Conservation (phyloP, 2,113 vertebrate genomes). For the human region GRCh38 chr12:115424001-115424500, state of each 20-base stretch:
- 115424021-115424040: not conserved
- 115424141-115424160: not conserved
- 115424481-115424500: not conserved
- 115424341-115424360: not conserved
- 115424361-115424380: not conserved
- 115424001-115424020: not conserved
- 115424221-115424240: not conserved
- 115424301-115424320: not conserved
- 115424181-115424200: not conserved
- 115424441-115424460: not conserved
- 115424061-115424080: not conserved
- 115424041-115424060: not conserved
- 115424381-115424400: not conserved
- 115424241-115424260: not conserved
- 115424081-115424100: not conserved
- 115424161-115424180: not conserved
- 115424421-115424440: not conserved
- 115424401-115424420: not conserved
- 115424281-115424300: not conserved
- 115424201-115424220: no score
- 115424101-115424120: not conserved
- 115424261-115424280: not conserved
- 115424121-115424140: not conserved
- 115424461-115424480: not conserved
- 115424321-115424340: not conserved